Conservation (phyloP, 2,113 vertebrate species). For the Cricetomys ansorgei region DNA sequence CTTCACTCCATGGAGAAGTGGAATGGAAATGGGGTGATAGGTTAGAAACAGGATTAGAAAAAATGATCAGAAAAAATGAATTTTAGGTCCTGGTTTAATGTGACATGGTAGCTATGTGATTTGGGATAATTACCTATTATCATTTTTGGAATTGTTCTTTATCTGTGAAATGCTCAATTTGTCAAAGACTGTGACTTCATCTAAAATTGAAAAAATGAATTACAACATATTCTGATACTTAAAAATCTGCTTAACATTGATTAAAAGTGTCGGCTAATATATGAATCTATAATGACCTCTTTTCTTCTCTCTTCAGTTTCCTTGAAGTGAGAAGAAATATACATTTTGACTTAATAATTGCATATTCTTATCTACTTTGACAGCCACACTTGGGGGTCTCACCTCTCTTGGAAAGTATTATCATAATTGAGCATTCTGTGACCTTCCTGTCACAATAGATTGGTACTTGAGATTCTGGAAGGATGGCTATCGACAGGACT, state of each 20-base stretch:
- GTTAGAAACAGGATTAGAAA: not conserved
- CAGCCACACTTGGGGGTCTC: slow-evolving; percentile 46
- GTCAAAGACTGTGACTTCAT: not conserved
- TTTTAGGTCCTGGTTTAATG: not conserved
- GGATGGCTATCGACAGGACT: not conserved
- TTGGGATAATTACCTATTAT: not conserved
- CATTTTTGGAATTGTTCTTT: not conserved
- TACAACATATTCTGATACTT: not conserved
- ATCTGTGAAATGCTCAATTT: not conserved
- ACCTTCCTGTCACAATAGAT: slow-evolving; percentile 53
- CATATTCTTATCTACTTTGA: slow-evolving; percentile 63
- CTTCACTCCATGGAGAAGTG: not conserved
- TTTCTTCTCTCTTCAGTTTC: not conserved
- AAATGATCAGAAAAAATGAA: not conserved
- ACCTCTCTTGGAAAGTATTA: slow-evolving; percentile 53
- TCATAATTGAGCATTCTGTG: slow-evolving; percentile 50
- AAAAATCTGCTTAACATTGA: not conserved
- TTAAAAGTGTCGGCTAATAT: not conserved
- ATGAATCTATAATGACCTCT: not conserved
- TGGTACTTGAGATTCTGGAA: not conserved
- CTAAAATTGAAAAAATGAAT: not conserved
- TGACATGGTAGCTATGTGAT: not conserved
- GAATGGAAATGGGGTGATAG: not conserved
- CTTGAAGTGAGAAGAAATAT: slow-evolving; percentile 51
- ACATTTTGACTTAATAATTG: slow-evolving; percentile 29